phyloP scores from a whole-genome alignment of 2,888 invertebrate species.

The Tenthredo scrophulariae region DNA sequence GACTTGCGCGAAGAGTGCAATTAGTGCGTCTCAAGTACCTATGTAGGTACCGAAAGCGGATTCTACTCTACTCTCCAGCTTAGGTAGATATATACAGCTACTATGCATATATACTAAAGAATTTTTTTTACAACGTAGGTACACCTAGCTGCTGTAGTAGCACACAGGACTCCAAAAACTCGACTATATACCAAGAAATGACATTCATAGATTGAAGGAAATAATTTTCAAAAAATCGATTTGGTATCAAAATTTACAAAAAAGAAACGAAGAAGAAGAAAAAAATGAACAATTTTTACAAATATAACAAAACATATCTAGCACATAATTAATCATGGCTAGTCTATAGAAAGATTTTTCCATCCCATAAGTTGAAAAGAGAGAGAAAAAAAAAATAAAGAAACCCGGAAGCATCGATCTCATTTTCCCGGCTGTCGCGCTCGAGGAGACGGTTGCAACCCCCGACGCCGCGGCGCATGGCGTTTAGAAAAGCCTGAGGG shows the following conservation, averaged over 20 bases:
- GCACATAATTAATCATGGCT: neutral
- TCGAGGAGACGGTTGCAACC: constrained; percentile 55
- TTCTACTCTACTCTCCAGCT: neutral
- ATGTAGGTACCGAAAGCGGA: constrained; percentile 53
- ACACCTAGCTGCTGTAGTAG: neutral
- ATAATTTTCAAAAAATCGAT: neutral
- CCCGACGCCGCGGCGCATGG: constrained; percentile 58
- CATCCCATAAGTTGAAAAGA: neutral
- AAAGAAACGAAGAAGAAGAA: neutral
- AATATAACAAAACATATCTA: neutral
- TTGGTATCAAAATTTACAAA: neutral
- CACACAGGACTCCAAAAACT: neutral
- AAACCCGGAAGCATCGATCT: constrained; percentile 35
- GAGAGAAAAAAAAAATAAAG: neutral
- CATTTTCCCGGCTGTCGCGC: constrained; percentile 25
- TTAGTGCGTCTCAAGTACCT: constrained; percentile 70
- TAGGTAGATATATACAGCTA: neutral
- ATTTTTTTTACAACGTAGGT: neutral
- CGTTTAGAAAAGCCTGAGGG: constrained; percentile 40
- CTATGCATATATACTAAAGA: neutral
- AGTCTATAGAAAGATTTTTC: neutral
- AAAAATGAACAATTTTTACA: neutral
- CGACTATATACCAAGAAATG: neutral
- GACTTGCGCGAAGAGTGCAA: constrained; percentile 66
- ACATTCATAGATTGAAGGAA: neutral